phyloP scores from a whole-genome alignment of 2,888 invertebrate species.

The Falcaria lacertinaria region DNA sequence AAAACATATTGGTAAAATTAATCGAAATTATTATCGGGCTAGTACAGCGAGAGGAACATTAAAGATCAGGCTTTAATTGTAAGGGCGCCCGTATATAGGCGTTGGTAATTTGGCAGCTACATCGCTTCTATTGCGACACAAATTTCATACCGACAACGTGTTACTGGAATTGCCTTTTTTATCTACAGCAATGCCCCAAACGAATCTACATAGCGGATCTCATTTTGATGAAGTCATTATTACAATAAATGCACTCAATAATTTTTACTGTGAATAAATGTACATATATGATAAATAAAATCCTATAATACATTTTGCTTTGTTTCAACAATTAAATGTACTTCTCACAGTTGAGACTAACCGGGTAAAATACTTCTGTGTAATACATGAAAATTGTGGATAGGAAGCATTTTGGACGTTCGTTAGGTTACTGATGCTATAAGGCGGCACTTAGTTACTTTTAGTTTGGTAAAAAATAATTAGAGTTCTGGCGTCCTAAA shows the following conservation, averaged over 20 bases:
- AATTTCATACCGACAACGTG: slow-evolving; percentile 42
- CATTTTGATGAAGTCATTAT: slow-evolving; percentile 3
- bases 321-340: no score
- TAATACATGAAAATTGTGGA: no score
- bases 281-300: no score
- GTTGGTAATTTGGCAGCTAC: slow-evolving; percentile 51
- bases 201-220: slow-evolving; percentile 9
- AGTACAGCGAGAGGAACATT: slow-evolving; percentile 30
- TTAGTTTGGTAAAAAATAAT: no score
- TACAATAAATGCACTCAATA: background rate
- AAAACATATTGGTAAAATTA: slow-evolving; percentile 37
- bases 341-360: no score
- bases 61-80: slow-evolving; percentile 39
- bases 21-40: slow-evolving; percentile 38
- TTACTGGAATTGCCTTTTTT: slow-evolving; percentile 44
- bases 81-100: slow-evolving; percentile 26
- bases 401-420: no score
- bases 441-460: no score
- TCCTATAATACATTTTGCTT: no score
- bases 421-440: no score
- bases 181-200: slow-evolving; percentile 21
- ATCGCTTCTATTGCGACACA: slow-evolving; percentile 43
- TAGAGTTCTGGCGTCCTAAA: no score
- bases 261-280: no score
- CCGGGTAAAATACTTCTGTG: no score